Conservation (phyloP, 2,888 invertebrate species). For the Acanthopleura granulata region DNA sequence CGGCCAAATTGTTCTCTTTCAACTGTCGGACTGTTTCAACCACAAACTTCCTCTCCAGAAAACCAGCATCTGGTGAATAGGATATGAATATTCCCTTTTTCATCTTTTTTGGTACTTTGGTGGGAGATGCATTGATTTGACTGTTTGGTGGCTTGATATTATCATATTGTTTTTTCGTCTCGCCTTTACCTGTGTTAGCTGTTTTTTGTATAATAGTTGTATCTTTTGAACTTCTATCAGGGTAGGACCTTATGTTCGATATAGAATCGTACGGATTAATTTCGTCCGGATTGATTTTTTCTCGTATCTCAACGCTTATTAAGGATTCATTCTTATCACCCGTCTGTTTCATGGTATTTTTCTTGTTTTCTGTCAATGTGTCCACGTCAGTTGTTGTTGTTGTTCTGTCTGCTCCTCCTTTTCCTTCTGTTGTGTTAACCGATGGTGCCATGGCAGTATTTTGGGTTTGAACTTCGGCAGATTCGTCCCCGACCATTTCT, state of each 20-base stretch:
- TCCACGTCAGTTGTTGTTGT: background rate
- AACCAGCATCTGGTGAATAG: slow-evolving; percentile 67
- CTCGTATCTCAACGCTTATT: slow-evolving; percentile 17
- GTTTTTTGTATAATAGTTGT: background rate
- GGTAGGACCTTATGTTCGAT: slow-evolving; percentile 47
- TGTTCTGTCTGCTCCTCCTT: no score
- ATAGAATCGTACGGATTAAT: slow-evolving; percentile 52
- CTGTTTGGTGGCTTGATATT: background rate
- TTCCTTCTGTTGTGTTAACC: no score
- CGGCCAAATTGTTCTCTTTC: slow-evolving; percentile 66
- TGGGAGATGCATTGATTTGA: slow-evolving; percentile 19
- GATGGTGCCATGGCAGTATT: no score
- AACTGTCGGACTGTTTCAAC: slow-evolving; percentile 63
- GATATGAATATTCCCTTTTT: slow-evolving; percentile 66
- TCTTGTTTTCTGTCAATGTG: background rate
- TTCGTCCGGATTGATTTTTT: slow-evolving; percentile 35
- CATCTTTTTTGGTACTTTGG: slow-evolving; percentile 44
- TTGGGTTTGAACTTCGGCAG: background rate
- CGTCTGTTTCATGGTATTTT: background rate
- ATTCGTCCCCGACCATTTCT: slow-evolving; percentile 21
- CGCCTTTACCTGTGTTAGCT: slow-evolving; percentile 10
- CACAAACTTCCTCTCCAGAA: slow-evolving; percentile 63
- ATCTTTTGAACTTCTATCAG: slow-evolving; percentile 28
- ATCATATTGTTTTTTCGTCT: slow-evolving; percentile 6
- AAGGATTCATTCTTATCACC: slow-evolving; percentile 19